A percentile compares a stretch with the other conserved stretches of the same genome.
phyloP scores from a whole-genome alignment of 2,113 vertebrate species.

The Thunnus thynnus region DNA sequence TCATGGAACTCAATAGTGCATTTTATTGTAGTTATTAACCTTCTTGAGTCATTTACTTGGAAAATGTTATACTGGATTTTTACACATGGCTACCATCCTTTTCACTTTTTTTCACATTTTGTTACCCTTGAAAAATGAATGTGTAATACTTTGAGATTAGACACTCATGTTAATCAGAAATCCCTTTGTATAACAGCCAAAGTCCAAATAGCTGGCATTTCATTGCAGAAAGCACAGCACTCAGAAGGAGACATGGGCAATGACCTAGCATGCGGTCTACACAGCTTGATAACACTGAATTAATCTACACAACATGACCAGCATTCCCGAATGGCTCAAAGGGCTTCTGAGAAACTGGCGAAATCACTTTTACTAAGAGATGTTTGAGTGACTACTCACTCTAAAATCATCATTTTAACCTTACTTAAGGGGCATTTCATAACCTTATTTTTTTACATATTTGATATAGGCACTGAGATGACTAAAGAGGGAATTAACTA shows the following conservation, averaged over 20 bases:
- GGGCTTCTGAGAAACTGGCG: slow-evolving; percentile 20
- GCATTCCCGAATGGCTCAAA: slow-evolving; percentile 28
- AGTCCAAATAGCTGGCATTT: background rate
- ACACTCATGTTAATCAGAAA: background rate
- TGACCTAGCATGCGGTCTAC: slow-evolving; percentile 44
- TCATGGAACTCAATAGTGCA: background rate
- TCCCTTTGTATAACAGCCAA: background rate
- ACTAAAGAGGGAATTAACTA: slow-evolving; percentile 72
- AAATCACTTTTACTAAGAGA: slow-evolving; percentile 31
- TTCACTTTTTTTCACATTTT: background rate
- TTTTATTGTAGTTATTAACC: background rate
- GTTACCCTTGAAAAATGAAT: background rate
- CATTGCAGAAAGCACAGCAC: background rate
- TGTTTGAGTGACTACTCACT: slow-evolving; percentile 29
- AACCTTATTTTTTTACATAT: slow-evolving; percentile 23
- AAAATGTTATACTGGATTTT: background rate
- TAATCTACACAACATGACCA: slow-evolving; percentile 45
- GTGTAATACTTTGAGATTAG: background rate
- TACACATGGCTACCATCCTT: background rate
- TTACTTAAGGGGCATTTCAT: slow-evolving; percentile 54
- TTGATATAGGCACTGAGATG: slow-evolving; percentile 52
- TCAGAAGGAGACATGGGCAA: background rate
- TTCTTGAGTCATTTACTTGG: background rate
- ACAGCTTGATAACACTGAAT: slow-evolving; percentile 59
- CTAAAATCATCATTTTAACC: slow-evolving; percentile 62